phyloP scores from a whole-genome alignment of 2,113 vertebrate species.

The Colius striatus region DNA sequence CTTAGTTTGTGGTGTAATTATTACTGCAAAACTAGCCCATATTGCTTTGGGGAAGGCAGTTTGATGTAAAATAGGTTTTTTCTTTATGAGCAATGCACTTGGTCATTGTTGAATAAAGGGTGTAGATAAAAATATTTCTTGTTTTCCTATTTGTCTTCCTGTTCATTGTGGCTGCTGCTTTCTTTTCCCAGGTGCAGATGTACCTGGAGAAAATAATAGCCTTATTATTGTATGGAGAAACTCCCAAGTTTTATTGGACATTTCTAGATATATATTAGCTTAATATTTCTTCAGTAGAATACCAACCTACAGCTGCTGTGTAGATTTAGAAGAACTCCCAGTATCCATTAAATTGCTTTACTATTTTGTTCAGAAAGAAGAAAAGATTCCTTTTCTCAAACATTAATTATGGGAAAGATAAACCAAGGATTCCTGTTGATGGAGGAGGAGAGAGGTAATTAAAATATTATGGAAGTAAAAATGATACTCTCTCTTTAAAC shows the following conservation, averaged over 20 bases:
- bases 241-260: neutral
- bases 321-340: neutral
- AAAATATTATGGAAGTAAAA: neutral
- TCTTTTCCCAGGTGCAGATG: neutral
- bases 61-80: neutral
- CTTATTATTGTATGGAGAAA: neutral
- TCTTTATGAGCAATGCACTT: neutral
- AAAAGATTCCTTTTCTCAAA: neutral
- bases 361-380: neutral
- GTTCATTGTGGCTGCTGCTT: neutral
- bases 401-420: neutral
- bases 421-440: neutral
- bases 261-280: neutral
- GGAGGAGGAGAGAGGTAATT: neutral
- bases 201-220: neutral
- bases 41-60: neutral
- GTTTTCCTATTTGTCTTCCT: neutral
- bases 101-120: neutral
- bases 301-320: neutral
- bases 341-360: neutral
- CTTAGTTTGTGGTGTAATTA: neutral
- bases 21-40: neutral
- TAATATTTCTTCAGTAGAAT: neutral
- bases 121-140: neutral
- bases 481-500: neutral